Evolutionary conservation across 2,113 vertebrate genomes (phyloP).

Genomic region (Danionella cerebrum): DNA sequence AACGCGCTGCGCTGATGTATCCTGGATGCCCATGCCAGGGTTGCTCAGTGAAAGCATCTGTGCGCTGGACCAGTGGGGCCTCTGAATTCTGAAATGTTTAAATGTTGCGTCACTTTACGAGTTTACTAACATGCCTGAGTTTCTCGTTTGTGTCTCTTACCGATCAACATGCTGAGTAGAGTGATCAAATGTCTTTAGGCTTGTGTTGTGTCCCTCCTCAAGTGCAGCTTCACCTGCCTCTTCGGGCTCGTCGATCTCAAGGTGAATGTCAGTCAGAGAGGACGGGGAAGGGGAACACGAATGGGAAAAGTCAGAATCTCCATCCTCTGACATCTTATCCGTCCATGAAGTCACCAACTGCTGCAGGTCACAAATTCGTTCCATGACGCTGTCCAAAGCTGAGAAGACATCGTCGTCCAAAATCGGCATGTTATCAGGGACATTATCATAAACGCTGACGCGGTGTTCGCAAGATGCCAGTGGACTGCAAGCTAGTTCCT

Average conservation of each 20-base stretch:
- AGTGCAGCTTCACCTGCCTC: constrained; percentile 28
- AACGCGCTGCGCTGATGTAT: constrained; percentile 65
- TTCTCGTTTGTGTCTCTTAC: background rate
- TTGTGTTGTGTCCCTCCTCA: constrained; percentile 37
- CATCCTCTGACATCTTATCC: constrained; percentile 67
- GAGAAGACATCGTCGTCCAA: constrained; percentile 70
- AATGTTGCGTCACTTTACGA: no score
- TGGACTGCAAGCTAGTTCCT: constrained; percentile 32
- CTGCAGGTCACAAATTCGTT: constrained; percentile 71
- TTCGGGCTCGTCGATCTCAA: constrained; percentile 54
- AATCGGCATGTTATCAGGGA: constrained; percentile 50
- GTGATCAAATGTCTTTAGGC: constrained; percentile 24
- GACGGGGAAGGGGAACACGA: constrained; percentile 58
- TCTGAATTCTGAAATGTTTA: constrained; percentile 46
- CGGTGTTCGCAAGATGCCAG: constrained; percentile 50
- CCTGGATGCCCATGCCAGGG: constrained; percentile 48
- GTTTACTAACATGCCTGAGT: background rate
- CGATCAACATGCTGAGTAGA: constrained; percentile 49
- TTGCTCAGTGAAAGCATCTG: constrained; percentile 47
- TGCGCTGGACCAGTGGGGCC: constrained; percentile 58
- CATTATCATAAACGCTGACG: constrained; percentile 78
- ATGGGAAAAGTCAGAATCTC: constrained; percentile 61
- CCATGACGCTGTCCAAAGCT: constrained; percentile 73
- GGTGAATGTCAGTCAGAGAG: constrained; percentile 59
- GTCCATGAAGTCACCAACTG: constrained; percentile 73